Evolutionary conservation across 2,113 vertebrate species (phyloP), one percentile per base, ranked within the genome.

Genomic region (Dendropsophus ebraccatus): DNA sequence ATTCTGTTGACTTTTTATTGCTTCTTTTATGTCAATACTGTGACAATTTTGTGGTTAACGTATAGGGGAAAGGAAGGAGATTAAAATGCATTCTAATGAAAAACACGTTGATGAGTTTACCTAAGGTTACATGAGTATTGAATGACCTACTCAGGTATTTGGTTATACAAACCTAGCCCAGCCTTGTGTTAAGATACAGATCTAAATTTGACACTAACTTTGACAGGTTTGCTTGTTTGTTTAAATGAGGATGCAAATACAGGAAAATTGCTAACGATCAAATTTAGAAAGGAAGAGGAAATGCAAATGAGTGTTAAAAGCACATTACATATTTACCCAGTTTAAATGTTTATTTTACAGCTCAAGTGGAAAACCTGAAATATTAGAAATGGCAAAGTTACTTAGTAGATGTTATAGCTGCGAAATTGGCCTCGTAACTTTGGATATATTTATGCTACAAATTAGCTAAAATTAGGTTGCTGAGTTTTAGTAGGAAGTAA

Each of bases 171-270:
- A 81, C 78, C 16, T 28, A 62, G 56, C 35, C 41, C n/a, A 6
- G 78, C 56, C 35, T 41, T 58, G n/a, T 81, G 78, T 37, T 81
- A 30, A 19, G 56, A 81, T 41, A 28, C 78, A 21, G 56, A 65
- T 81, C 37, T 56, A 37, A 62, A 65, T 81, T 17, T 81, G 78
- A 81, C 78, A 81, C 77, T 80, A 60, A 41, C 9, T 81, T n/a
- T 81, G 78, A 62, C 78, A 65, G 58, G n/a, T 81, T 81, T 62
- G 58, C 23, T 37, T 81, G 56, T 45, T 47, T 81, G 78, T 47
- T 65, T 81, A 60, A 81, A 81, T 81, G 23, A 65, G 32, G 23
- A 65, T 62, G 78, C 78, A 62, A 65, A 62, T 77, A 35, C 28
- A 35, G 49, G 37, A 45, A 32, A 54, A 30, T 77, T 54, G 75